Evolutionary conservation across 2,113 vertebrate species (phyloP), one percentile per base, ranked within the genome.

Genomic region (Notechis scutatus): DNA sequence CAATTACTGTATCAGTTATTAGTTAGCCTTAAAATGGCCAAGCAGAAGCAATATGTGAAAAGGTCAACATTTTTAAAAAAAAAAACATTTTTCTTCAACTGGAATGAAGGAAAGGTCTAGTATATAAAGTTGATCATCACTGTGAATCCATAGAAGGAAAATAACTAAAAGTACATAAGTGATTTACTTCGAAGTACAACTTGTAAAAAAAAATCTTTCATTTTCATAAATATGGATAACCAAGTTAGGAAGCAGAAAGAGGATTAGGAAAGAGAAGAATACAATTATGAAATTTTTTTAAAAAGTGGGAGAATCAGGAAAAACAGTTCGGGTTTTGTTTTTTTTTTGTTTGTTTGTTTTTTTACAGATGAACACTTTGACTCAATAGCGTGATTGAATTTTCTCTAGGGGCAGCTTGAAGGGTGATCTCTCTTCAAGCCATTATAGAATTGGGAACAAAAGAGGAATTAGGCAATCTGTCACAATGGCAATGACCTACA

Each of bases 1-100:
- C 94, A 96, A 96, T 94, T 85, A 52, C 39, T 87, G 93, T 57
- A 93, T 90, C 90, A 95, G 96, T 95, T 0, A 1, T 94, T 91
- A 93, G 90, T 96, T 95, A 97, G 96, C 95, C 97, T 95, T 88
- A 94, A 86, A 90, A 91, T 96, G 90, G 59, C 59, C 88, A 86
- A 96, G 94, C 87, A 64, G 94, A 92, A 85, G 90, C 69, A 23
- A 64, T 87, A 64, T 91, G 9, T 54, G 50, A 64, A 81, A 91
- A 88, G 90, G 54, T 92, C 92, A 56, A 1, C 0, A 7, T 39
- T 64, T 64, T n/a, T 12, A 87, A 29, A 39, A 88, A n/a, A 39
- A 88, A 39, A 61, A 34, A 47, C 21, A 1, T 89, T 50, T 45
- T 86, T 89, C 59, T 90, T 47, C 52, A 93, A n/a, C 56, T 94